Evolutionary conservation across 2,888 invertebrate species (phyloP).

Genomic region (Heliconius charithonia): DNA sequence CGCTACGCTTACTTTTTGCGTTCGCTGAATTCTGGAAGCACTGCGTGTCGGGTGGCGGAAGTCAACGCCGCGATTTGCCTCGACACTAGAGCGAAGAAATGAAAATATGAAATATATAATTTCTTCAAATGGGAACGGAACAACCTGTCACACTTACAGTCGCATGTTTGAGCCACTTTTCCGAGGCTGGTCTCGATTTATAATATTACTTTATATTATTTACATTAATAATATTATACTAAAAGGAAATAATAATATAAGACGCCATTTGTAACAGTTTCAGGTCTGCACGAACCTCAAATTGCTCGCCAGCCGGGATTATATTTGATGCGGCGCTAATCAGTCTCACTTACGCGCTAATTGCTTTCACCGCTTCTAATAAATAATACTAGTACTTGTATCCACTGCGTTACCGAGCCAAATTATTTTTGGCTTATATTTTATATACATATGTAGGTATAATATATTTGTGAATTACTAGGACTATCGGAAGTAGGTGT

Average conservation of each 20-base stretch:
- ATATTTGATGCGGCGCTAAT: conserved; percentile 74
- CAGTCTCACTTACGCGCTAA: conserved; percentile 73
- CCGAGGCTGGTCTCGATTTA: background rate
- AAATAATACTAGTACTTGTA: conserved; percentile 52
- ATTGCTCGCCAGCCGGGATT: conserved; percentile 71
- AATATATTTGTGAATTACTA: background rate
- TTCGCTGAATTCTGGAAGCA: too few species aligned
- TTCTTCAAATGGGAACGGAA: too few species aligned
- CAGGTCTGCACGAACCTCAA: conserved; percentile 57
- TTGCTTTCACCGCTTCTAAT: conserved; percentile 67
- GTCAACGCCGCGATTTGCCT: too few species aligned
- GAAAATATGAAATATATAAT: too few species aligned
- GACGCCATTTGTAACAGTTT: background rate
- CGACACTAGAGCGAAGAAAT: too few species aligned
- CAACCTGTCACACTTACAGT: too few species aligned
- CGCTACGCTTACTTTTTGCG: too few species aligned
- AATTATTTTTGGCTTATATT: conserved; percentile 13
- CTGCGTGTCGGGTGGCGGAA: too few species aligned
- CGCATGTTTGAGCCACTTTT: background rate
- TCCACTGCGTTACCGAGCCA: conserved; percentile 20
- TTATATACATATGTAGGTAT: background rate
- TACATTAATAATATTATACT: background rate
- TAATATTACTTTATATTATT: too few species aligned
- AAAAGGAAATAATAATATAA: background rate
- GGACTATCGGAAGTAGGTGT: too few species aligned